These are phyloP conservation scores for Anabacerthia variegaticeps DNA, from an alignment of 2,797 vertebrate genomes.

Conservation along the genomic window DNA sequence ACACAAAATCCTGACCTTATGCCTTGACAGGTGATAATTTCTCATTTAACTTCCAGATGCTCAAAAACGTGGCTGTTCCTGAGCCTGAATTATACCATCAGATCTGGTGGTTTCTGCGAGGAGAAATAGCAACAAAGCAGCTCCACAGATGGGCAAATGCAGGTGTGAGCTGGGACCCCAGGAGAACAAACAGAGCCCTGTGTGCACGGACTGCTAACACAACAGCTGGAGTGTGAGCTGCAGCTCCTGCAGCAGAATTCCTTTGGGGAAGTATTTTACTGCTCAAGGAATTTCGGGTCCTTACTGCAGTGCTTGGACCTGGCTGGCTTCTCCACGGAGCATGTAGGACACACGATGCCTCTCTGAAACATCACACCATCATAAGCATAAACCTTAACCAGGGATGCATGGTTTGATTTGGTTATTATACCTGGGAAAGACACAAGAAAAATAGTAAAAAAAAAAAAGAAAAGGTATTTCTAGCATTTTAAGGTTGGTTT, in stretches of 20 bases:
- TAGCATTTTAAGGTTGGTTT: not conserved
- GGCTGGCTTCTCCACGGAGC: constrained; percentile 87
- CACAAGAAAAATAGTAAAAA: not conserved
- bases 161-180: not conserved
- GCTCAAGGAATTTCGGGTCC: not conserved
- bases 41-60: not conserved
- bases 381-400: constrained; percentile 83
- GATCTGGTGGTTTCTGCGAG: not conserved
- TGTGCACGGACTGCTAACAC: not conserved
- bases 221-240: not conserved
- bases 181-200: not conserved
- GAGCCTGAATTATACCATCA: not conserved
- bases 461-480: not conserved
- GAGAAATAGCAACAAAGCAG: not conserved
- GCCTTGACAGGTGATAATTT: not conserved
- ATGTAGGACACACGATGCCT: constrained; percentile 82
- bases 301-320: constrained; percentile 96
- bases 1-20: not conserved
- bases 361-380: constrained; percentile 86
- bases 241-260: not conserved
- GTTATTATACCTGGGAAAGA: constrained; percentile 83
- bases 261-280: not conserved
- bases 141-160: not conserved
- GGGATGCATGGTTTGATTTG: constrained; percentile 75
- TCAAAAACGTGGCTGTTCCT: not conserved